Base-by-base conservation (phyloP, 2,113 vertebrate species). In the Patagioenas fasciata region DNA sequence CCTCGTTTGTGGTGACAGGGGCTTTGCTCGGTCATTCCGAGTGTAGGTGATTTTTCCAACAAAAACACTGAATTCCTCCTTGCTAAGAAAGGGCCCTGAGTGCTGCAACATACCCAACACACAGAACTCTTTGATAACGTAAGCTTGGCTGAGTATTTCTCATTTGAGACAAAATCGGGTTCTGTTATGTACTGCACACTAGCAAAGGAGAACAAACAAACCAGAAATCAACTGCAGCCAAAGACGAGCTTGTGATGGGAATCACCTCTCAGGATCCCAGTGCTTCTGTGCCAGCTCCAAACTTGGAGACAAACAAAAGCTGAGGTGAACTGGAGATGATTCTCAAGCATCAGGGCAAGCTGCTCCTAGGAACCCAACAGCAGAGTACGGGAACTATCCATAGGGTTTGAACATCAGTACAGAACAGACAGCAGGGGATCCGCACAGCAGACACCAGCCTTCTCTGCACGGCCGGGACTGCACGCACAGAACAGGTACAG, bases 341-440 rank as follows among this genome's bases (percentile, higher is more conserved):
- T 57, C 44, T 72, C 48, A 64, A 93, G 65, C 0, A 0, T 11
- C 28, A 56, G 19, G 19, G 15, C 9, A 4, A 10, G 62, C 23
- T 32, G 53, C 17, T 65, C 42, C n/a, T 36, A 10, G 36, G 31
- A 42, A 58, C 15, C 11, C 60, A 56, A 75, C 42, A 25, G 48
- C 1, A 71, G 51, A 66, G 7, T 44, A 56, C 0, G 3, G 23
- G 51, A 71, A 29, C 53, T 4, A 10, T 2, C 38, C 11, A 2
- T 1, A 25, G 51, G 13, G n/a, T 42, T 47, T 70, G 83, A 62
- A 31, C 14, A 25, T 12, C 34, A 36, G 19, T 24, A 81, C 17
- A 21, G 14, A 61, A 28, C 0, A 40, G 64, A 54, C 1, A 75
- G 34, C 26, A 0, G 0, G 15, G 16, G 16, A 70, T 58, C 32